These are phyloP conservation scores for Ennomos fuscantarius DNA, from an alignment of 2,888 invertebrate genomes.

Conservation along the genomic window DNA sequence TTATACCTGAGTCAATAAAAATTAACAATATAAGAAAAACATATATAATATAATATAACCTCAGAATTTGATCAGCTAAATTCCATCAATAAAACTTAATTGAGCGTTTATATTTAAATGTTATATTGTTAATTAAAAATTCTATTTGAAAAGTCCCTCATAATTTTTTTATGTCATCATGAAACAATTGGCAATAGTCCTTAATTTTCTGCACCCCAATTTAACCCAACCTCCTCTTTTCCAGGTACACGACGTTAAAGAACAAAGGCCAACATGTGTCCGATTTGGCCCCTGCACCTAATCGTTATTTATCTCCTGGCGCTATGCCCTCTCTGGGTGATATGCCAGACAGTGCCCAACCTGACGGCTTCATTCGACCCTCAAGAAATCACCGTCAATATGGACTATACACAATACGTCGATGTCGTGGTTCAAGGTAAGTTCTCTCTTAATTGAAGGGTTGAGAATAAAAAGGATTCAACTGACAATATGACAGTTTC, in stretches of 20 bases:
- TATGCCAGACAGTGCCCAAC: conserved; percentile 74
- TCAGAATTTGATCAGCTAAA: too few species aligned
- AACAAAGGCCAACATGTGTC: conserved; percentile 79
- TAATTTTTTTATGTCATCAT: too few species aligned
- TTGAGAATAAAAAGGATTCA: too few species aligned
- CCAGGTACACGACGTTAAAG: conserved; percentile 39
- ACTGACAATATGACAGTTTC: too few species aligned
- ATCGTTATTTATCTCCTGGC: conserved; percentile 83
- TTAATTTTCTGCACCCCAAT: too few species aligned
- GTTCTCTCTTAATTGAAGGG: not conserved
- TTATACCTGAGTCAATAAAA: too few species aligned
- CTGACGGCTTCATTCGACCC: conserved; percentile 70
- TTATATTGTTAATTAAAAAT: too few species aligned
- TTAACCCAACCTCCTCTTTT: conserved; percentile 30
- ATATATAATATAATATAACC: too few species aligned
- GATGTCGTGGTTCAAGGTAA: conserved; percentile 68
- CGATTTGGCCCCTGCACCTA: conserved; percentile 86
- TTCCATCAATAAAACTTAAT: too few species aligned
- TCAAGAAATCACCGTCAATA: conserved; percentile 64
- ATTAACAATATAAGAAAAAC: too few species aligned
- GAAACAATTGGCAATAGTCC: not conserved
- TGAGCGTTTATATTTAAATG: too few species aligned
- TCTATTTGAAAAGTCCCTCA: too few species aligned
- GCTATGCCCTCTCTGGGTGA: conserved; percentile 81
- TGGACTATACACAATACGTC: conserved; percentile 72